These are phyloP conservation scores for Melanotaenia parkinsoni DNA, from an alignment of 2,797 vertebrate genomes.

Conservation along the genomic window DNA sequence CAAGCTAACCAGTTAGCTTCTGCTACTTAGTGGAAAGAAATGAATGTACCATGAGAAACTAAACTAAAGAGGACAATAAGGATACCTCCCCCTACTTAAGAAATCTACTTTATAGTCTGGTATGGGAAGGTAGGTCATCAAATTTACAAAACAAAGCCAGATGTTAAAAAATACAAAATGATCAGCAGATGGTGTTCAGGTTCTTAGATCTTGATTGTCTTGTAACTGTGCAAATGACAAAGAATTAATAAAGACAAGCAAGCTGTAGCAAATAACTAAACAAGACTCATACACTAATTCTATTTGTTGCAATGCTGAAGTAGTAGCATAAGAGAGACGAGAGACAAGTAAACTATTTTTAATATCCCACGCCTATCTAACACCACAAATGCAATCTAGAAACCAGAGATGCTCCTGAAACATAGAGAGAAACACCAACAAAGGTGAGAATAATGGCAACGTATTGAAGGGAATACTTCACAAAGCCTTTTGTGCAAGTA, in stretches of 20 bases:
- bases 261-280: slow-evolving; percentile 36
- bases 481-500: slow-evolving; percentile 84
- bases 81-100: no score
- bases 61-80: no score
- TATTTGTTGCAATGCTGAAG: slow-evolving; percentile 49
- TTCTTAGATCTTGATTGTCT: slow-evolving; percentile 13
- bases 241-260: slow-evolving; percentile 44
- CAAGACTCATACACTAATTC: slow-evolving; percentile 34
- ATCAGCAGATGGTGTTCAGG: slow-evolving; percentile 10
- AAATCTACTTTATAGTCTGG: no score
- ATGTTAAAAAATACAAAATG: slow-evolving; percentile 1
- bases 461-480: slow-evolving; percentile 80
- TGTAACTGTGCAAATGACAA: slow-evolving; percentile 26
- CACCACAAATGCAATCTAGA: slow-evolving; percentile 76
- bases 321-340: slow-evolving; percentile 47
- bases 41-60: no score
- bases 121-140: no score
- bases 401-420: slow-evolving; percentile 80
- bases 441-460: slow-evolving; percentile 80
- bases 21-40: no score
- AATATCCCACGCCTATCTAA: slow-evolving; percentile 47
- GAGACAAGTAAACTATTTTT: slow-evolving; percentile 60
- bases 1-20: no score
- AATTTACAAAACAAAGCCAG: slow-evolving; percentile 5
- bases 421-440: slow-evolving; percentile 78